Conservation (phyloP, 2,113 vertebrate genomes). For the Herpetotheres cachinnans region DNA sequence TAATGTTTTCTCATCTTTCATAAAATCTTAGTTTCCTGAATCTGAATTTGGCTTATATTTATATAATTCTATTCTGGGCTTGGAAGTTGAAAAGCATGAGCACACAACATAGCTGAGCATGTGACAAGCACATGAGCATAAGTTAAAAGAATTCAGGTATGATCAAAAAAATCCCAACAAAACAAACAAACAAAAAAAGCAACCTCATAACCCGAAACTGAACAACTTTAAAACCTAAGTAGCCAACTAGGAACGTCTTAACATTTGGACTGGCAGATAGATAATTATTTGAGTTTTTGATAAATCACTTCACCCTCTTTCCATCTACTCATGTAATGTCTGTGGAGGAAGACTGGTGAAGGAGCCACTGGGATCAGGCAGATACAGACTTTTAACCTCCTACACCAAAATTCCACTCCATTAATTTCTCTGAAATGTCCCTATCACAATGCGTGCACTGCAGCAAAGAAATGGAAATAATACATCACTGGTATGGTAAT, state of each 20-base stretch:
- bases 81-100: background rate
- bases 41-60: background rate
- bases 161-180: too few species aligned
- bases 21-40: background rate
- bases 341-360: background rate
- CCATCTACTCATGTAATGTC: fast-evolving
- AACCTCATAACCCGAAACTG: background rate
- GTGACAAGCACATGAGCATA: background rate
- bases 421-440: background rate
- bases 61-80: background rate
- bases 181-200: background rate
- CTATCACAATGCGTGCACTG: background rate
- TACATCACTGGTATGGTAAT: background rate
- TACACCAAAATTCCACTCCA: background rate
- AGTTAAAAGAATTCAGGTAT: background rate
- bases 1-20: background rate
- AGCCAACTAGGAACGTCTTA: background rate
- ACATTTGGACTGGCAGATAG: background rate
- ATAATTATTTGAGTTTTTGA: background rate
- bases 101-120: background rate
- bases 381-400: background rate
- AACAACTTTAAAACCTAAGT: background rate
- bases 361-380: fast-evolving
- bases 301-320: background rate
- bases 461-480: background rate